Conservation (phyloP, 2,797 vertebrate genomes). For the Esox masquinongy region DNA sequence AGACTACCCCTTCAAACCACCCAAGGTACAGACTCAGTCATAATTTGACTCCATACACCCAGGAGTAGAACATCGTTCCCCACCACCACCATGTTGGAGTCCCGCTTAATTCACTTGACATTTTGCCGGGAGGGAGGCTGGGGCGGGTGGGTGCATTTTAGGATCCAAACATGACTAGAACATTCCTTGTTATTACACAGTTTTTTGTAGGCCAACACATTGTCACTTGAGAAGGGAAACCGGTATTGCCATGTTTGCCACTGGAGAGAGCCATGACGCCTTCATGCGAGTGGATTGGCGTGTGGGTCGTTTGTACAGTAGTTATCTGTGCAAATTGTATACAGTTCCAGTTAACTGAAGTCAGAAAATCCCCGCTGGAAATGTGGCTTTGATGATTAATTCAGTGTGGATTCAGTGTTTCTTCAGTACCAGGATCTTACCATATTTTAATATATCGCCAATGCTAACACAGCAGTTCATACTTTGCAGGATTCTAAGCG, state of each 20-base stretch:
- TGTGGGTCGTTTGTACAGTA: background rate
- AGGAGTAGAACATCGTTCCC: too few species aligned
- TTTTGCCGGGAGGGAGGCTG: too few species aligned
- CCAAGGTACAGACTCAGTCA: slow-evolving; percentile 80
- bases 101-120: too few species aligned
- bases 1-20: slow-evolving; percentile 97
- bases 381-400: background rate
- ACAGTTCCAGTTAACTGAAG: background rate
- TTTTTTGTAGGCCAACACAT: background rate
- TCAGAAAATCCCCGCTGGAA: background rate
- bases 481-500: too few species aligned
- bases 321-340: background rate
- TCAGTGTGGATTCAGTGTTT: background rate
- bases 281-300: background rate
- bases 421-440: background rate
- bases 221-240: background rate
- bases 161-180: background rate
- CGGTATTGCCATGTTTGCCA: background rate
- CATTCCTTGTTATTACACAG: background rate
- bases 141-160: too few species aligned
- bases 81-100: too few species aligned
- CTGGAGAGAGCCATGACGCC: background rate
- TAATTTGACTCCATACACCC: background rate
- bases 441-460: background rate
- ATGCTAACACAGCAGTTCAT: too few species aligned